Base-by-base conservation (phyloP, 2,113 vertebrate species). In the Chaetops frenatus region DNA sequence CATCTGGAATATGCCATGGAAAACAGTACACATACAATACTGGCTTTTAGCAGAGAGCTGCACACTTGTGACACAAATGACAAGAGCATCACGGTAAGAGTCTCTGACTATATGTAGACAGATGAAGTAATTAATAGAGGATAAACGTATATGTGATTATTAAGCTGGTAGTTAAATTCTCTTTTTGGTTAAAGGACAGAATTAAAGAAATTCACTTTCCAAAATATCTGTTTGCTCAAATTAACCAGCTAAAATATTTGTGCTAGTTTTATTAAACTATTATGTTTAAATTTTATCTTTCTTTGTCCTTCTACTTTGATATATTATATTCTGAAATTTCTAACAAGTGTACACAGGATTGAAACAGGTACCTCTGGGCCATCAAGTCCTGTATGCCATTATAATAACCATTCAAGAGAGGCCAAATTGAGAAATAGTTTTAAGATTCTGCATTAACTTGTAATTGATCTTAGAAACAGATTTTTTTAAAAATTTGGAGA, bases 51-150 rank as follows among this genome's bases (percentile, higher is more conserved):
- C 91, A 97, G 99, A 94, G 96, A 98, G 38, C 96, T 99, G 47
- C 97, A 98, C 50, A 99, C 98, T 19, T 99, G 99, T 94, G 99
- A 99, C 61, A 50, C 74, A 40, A 97, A 98, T 48, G 99, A 99
- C 95, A 98, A 97, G 87, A 98, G 88, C 48, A 98, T 99, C 95
- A 98, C 99, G 97, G 99, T 99, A 97, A 97, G 97, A 72, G 38
- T 12, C 20, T 48, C 48, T 45, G 21, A 36, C 15, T 84, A 0
- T 28, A 19, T 3, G 4, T 19, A 27, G 19, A 33, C 11, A 78
- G 58, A 58, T 24, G 8, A 64, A 83, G 20, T 53, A 66, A 47
- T 45, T 83, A 44, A 45, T 38, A 38, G 12, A 86, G 31, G 5
- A 44, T 50, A 62, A 85, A 57, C 21, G 18, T 23, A 24, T 66